phyloP scores from a whole-genome alignment of 35 echinoderm and acorn worm species.

The Anneissia japonica region DNA sequence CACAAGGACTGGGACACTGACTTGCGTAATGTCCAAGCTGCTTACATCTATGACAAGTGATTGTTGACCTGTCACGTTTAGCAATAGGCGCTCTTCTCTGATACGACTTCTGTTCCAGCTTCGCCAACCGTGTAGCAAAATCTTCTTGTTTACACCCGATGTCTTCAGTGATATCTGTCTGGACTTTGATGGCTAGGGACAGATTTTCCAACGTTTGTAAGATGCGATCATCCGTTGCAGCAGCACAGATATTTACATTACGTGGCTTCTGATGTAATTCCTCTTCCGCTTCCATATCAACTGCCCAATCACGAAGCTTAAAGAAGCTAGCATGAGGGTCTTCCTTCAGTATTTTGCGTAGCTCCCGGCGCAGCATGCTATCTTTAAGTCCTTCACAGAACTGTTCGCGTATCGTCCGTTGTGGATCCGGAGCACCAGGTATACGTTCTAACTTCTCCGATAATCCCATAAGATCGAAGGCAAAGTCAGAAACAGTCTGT shows the following conservation, averaged over 20 bases:
- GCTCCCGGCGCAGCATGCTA: not conserved
- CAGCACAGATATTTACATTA: not conserved
- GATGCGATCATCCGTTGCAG: not conserved
- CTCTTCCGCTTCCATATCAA: not conserved
- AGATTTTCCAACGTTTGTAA: not conserved
- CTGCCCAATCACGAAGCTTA: not conserved
- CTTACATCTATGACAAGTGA: not conserved
- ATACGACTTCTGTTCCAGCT: not conserved
- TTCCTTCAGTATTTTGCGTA: not conserved
- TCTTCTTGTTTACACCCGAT: not conserved
- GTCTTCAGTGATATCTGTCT: not conserved
- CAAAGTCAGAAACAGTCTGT: constrained; percentile 42
- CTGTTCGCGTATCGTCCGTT: not conserved
- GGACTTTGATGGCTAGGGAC: not conserved
- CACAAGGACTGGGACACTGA: not conserved
- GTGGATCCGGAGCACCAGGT: constrained; percentile 7
- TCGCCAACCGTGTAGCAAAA: not conserved
- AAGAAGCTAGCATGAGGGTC: not conserved
- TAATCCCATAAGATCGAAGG: constrained; percentile 16
- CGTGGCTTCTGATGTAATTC: not conserved
- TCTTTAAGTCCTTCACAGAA: not conserved
- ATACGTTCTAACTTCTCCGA: constrained; percentile 4
- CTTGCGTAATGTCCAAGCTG: not conserved
- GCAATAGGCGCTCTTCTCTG: not conserved
- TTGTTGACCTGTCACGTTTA: not conserved